phyloP scores from a whole-genome alignment of 2,888 invertebrate species.

The Brachycybe producta region DNA sequence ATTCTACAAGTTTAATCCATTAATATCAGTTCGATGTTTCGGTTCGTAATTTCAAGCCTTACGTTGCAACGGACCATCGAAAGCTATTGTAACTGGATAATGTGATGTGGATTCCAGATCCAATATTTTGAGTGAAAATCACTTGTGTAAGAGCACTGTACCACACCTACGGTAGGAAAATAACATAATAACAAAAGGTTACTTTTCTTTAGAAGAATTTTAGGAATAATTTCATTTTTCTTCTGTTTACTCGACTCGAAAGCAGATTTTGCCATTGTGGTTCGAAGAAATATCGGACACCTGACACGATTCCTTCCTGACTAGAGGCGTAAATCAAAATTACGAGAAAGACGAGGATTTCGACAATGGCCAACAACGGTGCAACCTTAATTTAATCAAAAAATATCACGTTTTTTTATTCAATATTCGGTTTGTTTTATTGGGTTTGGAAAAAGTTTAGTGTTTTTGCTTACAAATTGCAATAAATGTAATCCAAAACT shows the following conservation, averaged over 20 bases:
- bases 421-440: neutral
- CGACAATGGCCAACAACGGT: neutral
- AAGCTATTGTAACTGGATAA: slow-evolving; percentile 1
- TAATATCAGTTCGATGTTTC: neutral
- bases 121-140: slow-evolving; percentile 2
- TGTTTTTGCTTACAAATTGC: slow-evolving; percentile 1
- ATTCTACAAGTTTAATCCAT: neutral
- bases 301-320: neutral
- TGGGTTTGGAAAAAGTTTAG: neutral
- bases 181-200: neutral
- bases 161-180: too few species aligned
- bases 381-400: neutral
- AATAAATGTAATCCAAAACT: neutral
- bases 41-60: neutral
- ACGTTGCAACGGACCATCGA: slow-evolving; percentile 4
- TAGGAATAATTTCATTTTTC: neutral
- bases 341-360: neutral
- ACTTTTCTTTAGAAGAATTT: neutral
- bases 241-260: neutral
- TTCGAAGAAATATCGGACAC: slow-evolving; percentile 1
- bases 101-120: slow-evolving; percentile 2
- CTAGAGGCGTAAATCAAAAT: slow-evolving; percentile 4
- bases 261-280: slow-evolving; percentile 4
- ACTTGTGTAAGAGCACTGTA: slow-evolving; percentile 10
- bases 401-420: neutral